A percentile compares a stretch with the other conserved stretches of the same genome.
phyloP scores from a whole-genome alignment of 2,888 invertebrate species.

The Tyria jacobaeae region DNA sequence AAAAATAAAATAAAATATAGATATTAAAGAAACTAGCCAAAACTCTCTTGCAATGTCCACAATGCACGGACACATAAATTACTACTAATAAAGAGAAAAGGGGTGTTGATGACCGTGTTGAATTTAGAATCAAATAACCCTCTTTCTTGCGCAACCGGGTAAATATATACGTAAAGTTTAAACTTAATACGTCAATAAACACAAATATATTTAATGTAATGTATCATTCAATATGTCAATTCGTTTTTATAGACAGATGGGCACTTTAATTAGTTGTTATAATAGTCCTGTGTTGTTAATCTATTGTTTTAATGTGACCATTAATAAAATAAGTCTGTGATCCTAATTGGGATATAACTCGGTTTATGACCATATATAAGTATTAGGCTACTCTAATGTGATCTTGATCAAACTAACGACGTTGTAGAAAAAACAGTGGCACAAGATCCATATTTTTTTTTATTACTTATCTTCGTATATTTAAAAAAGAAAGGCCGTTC shows the following conservation, averaged over 20 bases:
- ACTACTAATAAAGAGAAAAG: no score
- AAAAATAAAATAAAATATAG: no score
- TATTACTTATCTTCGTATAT: no score
- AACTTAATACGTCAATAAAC: background rate
- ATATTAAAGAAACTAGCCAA: no score
- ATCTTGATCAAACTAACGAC: background rate
- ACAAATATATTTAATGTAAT: background rate
- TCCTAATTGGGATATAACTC: constrained; percentile 1
- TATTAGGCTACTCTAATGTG: background rate
- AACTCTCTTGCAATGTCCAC: no score
- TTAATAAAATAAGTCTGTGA: background rate
- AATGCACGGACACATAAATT: no score
- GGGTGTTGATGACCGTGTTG: no score
- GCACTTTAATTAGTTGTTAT: constrained; percentile 2
- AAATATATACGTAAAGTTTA: no score
- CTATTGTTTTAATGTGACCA: background rate
- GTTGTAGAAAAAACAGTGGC: background rate
- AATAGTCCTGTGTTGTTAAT: constrained; percentile 1
- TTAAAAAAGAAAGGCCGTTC: no score
- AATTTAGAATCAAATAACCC: no score
- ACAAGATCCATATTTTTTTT: no score
- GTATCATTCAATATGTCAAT: background rate
- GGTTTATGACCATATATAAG: background rate
- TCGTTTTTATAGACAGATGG: background rate
- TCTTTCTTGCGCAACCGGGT: no score